Base-by-base conservation (phyloP, 2,113 vertebrate genomes). In the Entelurus aequoreus region DNA sequence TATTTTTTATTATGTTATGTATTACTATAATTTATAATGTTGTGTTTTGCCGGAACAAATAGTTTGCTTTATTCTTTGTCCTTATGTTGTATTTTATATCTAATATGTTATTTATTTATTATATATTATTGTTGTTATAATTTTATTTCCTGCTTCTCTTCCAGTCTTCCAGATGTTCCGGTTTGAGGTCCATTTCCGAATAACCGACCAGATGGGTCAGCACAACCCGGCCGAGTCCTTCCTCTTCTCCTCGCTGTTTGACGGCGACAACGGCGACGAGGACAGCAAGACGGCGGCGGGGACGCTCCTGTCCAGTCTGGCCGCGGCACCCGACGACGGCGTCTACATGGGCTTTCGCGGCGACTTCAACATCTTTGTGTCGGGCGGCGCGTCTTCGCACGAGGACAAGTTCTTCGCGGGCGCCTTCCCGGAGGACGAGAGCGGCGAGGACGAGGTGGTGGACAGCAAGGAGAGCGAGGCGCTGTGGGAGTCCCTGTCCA, bases 111-210 rank as follows among this genome's bases (percentile, higher is more conserved):
- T 28, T 28, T 28, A 28, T 4, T 46, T 46, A 46, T 46, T 49
- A 50, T 37, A 16, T 10, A 2, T 10, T 8, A 9, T 4, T 36
- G 9, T 19, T 38, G 6, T 36, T n/a, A n/a, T n/a, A 1, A 28
- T 9, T 16, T 5, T 35, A 6, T 8, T 48, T 68, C 21, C 35
- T 48, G 37, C 14, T 12, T 19, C 35, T 6, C 4, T 36, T 9
- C 8, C 71, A 92, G 91, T 92, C 75, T 91, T 92, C 66, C 91
- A 92, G 83, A 88, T 92, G 90, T 91, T 91, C 78, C 57, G 91
- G 42, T 88, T 92, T 16, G 91, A 92, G 60, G 86, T 92, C 16
- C 90, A 92, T 44, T 57, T 92, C 50, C 80, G 89, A 55, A 91
- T 92, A 73, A 90, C 90, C 0, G 90, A 91, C 7, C 88, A 92